Evolutionary conservation across 2,113 vertebrate genomes (phyloP).

Genomic region (Marmota monax): DNA sequence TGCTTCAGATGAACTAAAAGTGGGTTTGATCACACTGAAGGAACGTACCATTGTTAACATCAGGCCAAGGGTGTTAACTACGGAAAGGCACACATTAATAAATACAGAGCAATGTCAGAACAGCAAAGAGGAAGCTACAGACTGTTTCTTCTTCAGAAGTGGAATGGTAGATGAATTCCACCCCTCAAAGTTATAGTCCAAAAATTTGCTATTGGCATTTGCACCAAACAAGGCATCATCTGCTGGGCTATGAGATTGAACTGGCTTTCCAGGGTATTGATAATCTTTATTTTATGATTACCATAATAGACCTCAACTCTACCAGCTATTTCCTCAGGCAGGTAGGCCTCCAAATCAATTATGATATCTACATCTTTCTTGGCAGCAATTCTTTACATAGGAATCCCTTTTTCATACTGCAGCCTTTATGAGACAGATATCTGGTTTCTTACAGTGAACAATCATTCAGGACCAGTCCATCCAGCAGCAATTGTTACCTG

Average conservation of each 20-base stretch:
- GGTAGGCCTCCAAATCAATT: neutral
- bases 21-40: constrained; percentile 60
- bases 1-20: constrained; percentile 45
- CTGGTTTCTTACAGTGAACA: constrained; percentile 95
- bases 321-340: constrained; percentile 85
- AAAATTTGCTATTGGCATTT: constrained; percentile 95
- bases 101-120: constrained; percentile 76
- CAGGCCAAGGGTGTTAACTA: constrained; percentile 78
- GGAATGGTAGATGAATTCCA: constrained; percentile 78
- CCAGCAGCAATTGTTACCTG: constrained; percentile 93
- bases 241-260: constrained; percentile 97
- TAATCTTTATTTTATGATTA: constrained; percentile 95
- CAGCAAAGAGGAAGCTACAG: constrained; percentile 32
- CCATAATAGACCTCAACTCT: constrained; percentile 95
- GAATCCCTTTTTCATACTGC: neutral
- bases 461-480: constrained; percentile 93
- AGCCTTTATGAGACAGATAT: constrained; percentile 92
- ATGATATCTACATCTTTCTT: neutral
- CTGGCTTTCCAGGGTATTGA: constrained; percentile 96
- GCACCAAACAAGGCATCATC: constrained; percentile 93
- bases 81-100: constrained; percentile 77
- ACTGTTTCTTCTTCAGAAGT: constrained; percentile 5
- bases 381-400: neutral
- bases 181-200: constrained; percentile 89
- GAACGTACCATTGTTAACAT: constrained; percentile 67